phyloP scores from a whole-genome alignment of 1,140 invertebrate genomes.

The Drosophila neocordata region DNA sequence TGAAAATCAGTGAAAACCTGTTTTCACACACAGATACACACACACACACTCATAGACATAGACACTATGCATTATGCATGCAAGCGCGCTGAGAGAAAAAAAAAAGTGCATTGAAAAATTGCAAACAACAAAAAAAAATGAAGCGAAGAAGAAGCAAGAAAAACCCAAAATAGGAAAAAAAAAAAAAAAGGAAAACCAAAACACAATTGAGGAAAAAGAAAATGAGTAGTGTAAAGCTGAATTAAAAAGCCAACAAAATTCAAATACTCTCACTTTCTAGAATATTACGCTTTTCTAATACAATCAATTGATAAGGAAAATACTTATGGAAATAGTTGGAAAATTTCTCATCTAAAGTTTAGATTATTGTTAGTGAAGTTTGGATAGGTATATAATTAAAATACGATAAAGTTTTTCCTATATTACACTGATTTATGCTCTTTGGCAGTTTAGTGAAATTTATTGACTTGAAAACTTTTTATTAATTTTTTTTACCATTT shows the following conservation, averaged over 20 bases:
- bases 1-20: conserved; percentile 76
- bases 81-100: conserved; percentile 4
- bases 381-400: too few species aligned
- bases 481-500: too few species aligned
- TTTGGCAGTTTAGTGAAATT: too few species aligned
- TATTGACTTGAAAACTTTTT: too few species aligned
- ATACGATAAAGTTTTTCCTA: too few species aligned
- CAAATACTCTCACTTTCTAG: neutral
- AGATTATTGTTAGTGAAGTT: too few species aligned
- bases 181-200: neutral
- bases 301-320: too few species aligned
- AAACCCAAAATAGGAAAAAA: neutral
- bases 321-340: too few species aligned
- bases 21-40: conserved; percentile 69
- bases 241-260: neutral
- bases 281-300: too few species aligned
- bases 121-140: conserved; percentile 16
- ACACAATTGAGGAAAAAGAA: conserved; percentile 19
- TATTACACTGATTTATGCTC: too few species aligned
- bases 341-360: too few species aligned
- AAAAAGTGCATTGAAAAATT: conserved; percentile 30
- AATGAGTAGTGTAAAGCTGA: conserved; percentile 4
- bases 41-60: conserved; percentile 44
- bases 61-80: conserved; percentile 5
- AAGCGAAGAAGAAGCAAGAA: neutral